Evolutionary conservation across 2,113 vertebrate species (phyloP).

Genomic region (Rafetus swinhoei): DNA sequence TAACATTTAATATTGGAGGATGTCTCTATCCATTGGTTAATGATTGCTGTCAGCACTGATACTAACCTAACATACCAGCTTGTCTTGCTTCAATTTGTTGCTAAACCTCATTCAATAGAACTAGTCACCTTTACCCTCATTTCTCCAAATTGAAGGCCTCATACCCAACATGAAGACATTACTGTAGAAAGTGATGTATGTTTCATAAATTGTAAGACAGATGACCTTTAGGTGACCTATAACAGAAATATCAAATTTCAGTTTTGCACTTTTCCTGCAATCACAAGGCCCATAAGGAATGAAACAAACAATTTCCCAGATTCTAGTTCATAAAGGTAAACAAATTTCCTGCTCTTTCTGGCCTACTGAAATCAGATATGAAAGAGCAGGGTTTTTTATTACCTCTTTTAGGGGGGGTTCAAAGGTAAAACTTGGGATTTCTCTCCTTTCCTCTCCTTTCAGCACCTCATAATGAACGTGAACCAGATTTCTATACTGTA

Average conservation of each 20-base stretch:
- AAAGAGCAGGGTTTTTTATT: not conserved
- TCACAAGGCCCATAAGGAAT: slow-evolving; percentile 11
- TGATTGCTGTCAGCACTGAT: not conserved
- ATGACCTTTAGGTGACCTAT: not conserved
- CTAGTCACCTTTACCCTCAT: not conserved
- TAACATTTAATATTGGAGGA: rapidly evolving
- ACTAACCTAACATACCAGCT: not conserved
- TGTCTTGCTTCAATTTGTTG: not conserved
- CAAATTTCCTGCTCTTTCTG: not conserved
- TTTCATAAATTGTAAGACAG: slow-evolving; percentile 13
- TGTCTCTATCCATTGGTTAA: not conserved
- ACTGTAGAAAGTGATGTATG: not conserved
- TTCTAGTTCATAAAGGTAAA: rapidly evolving
- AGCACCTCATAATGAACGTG: not conserved
- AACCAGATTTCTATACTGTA: not conserved
- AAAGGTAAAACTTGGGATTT: not conserved
- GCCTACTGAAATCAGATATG: not conserved
- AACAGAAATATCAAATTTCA: slow-evolving; percentile 21
- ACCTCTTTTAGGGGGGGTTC: rapidly evolving
- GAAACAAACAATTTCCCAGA: not conserved
- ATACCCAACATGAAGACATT: not conserved
- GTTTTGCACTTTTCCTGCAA: slow-evolving; percentile 25
- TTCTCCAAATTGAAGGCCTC: not conserved
- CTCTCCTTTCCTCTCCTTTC: not conserved
- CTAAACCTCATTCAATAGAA: not conserved